Base-by-base conservation (phyloP, 2,113 vertebrate genomes). In the Triplophysa tibetana region DNA sequence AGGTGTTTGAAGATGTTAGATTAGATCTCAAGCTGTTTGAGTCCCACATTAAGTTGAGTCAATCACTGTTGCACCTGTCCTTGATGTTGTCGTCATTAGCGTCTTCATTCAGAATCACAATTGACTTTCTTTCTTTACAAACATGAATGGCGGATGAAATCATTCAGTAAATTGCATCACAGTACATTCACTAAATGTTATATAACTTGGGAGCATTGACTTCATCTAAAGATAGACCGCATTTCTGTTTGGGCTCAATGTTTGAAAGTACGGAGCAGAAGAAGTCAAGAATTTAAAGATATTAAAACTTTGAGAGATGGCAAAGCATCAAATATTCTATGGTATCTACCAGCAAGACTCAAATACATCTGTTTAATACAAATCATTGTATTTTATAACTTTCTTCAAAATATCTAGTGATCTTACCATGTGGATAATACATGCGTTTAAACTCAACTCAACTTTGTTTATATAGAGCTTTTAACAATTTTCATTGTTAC, bases 1-100 rank as follows among this genome's bases (percentile, higher is more conserved):
- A 74, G 72, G 68, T 78, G 79, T 68, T 77, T 78, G 58, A 48
- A 78, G 82, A 74, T 66, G 48, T 73, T 26, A 66, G 67, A 62
- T 77, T 23, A 56, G 48, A 61, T 26, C 52, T 74, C 62, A 67
- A 75, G 74, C 78, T 41, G 62, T 62, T 79, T 63, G 69, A 68
- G 75, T 43, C 74, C 70, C 56, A 65, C 77, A 77, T 80, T 65
- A 63, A 41, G 66, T 66, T 4, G 0, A 58, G 54, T 80, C 14
- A 79, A 48, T 79, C 29, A 65, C 45, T 54, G 23, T 45, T 68
- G 24, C 29, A 70, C 48, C 65, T 64, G 65, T 41, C 58, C 58
- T 65, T 68, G 72, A 45, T 64, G 77, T 69, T 50, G 48, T 62
- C 64, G 8, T 72, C 45, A 43, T 77, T 70, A 66, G 60, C 17